phyloP scores from a whole-genome alignment of 2,888 invertebrate species.

The Schrankia costaestrigalis region DNA sequence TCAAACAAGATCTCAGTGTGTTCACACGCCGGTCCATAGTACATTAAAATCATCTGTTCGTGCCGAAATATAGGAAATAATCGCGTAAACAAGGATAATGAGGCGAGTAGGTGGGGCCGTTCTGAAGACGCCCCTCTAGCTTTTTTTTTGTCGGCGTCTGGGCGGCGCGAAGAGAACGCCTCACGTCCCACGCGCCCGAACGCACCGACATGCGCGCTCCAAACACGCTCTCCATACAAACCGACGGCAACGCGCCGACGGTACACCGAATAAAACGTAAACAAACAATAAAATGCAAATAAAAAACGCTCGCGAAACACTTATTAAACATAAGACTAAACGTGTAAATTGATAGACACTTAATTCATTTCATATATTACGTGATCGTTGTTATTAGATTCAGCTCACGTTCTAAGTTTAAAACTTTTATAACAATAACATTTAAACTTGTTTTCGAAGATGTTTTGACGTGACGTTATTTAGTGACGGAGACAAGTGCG shows the following conservation, averaged over 20 bases:
- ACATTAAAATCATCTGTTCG: constrained; percentile 54
- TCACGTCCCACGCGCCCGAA: constrained; percentile 68
- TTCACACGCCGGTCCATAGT: constrained; percentile 60
- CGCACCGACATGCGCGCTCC: constrained; percentile 58
- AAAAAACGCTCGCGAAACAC: constrained; percentile 37
- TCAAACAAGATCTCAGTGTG: constrained; percentile 70
- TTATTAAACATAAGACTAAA: constrained; percentile 31
- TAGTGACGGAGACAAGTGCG: constrained; percentile 34
- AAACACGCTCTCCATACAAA: constrained; percentile 57
- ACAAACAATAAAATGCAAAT: constrained; percentile 55
- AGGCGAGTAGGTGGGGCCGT: constrained; percentile 74
- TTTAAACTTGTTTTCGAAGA: constrained; percentile 14
- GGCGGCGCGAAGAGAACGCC: constrained; percentile 73
- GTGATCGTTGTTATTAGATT: too few species aligned
- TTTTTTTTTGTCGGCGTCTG: constrained; percentile 70
- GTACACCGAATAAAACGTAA: constrained; percentile 50
- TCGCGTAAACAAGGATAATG: constrained; percentile 76
- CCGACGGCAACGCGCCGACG: constrained; percentile 66
- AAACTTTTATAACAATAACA: constrained; percentile 14
- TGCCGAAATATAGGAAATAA: constrained; percentile 71
- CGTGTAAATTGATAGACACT: constrained; percentile 14
- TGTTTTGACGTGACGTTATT: constrained; percentile 30
- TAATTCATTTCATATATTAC: too few species aligned
- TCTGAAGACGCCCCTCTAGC: constrained; percentile 69
- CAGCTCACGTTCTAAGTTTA: constrained; percentile 7